Evolutionary conservation across 2,113 vertebrate genomes (phyloP), one percentile per base, ranked within the genome.

Genomic region (Tichodroma muraria): DNA sequence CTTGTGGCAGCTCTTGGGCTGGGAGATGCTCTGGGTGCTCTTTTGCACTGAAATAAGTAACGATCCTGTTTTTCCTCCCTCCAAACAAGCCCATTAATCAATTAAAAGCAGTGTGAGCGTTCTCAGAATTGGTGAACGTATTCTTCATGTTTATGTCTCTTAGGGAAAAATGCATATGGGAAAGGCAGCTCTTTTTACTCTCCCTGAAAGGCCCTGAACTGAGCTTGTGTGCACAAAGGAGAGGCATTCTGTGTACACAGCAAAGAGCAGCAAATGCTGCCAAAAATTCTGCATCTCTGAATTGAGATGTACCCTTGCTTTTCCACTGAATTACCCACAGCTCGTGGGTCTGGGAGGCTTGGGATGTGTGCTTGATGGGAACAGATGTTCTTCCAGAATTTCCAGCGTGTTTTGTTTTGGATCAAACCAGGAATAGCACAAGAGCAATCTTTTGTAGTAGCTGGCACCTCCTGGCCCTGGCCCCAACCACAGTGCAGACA

Each of bases 341-440:
- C 75, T 69, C 14, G 13, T 65, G 49, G 83, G 77, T 50, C 89
- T 87, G 89, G 49, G 80, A 92, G 72, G 57, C 81, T 91, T 30
- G 70, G 80, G 28, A 70, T 90, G 86, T 65, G 38, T 69, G 53
- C 56, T 80, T 9, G 73, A 56, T 73, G 70, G 75, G 81, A 91
- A 80, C 70, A 94, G 95, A 92, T 87, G 81, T 94, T 96, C 87
- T 82, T 77, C 87, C 91, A 88, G 94, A 85, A 77, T 94, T 87
- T 91, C 81, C 50, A 77, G 91, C 9, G 28, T 6, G 30, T 59
- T 95, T 94, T 91, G 84, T 76, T 89, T 94, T 83, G 82, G 49
- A 92, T 94, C 23, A 76, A 87, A 86, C 30, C 66, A 61, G 84
- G 82, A 95, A 93, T 73, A 95, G 81, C 84, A 65, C 21, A 52